Conservation (phyloP, 1,140 invertebrate genomes). For the Watersipora subatra region DNA sequence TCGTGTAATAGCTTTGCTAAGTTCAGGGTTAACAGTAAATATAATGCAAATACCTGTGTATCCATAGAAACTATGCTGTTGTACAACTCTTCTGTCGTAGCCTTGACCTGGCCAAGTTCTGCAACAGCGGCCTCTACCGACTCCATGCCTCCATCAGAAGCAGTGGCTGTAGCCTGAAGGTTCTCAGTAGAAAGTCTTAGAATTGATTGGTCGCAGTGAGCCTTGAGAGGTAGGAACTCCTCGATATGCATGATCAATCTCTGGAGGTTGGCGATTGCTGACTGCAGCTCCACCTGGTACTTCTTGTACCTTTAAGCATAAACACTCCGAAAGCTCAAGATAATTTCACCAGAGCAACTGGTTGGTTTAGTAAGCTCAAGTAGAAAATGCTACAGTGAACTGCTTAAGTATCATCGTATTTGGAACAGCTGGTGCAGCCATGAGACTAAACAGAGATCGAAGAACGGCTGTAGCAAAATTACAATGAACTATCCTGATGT, state of each 20-base stretch:
- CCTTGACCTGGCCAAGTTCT: neutral
- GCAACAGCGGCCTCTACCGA: neutral
- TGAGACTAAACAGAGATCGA: too few relatives aligned
- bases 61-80: neutral
- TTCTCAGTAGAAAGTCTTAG: neutral
- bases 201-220: neutral
- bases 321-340: too few relatives aligned
- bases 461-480: too few relatives aligned
- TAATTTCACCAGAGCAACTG: too few relatives aligned
- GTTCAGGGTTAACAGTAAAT: too few relatives aligned
- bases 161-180: neutral
- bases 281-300: neutral
- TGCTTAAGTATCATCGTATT: too few relatives aligned
- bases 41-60: neutral
- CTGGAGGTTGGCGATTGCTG: neutral
- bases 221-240: neutral
- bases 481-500: too few relatives aligned
- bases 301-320: neutral
- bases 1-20: too few relatives aligned
- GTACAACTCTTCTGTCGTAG: neutral
- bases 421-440: too few relatives aligned
- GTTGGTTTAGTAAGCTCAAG: too few relatives aligned
- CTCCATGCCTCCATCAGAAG: neutral
- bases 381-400: too few relatives aligned
- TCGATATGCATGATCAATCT: neutral